Percentiles rank a stretch among this genome's conserved stretches.
Conservation (phyloP, 1,140 invertebrate species). For the Dinoponera quadriceps region DNA sequence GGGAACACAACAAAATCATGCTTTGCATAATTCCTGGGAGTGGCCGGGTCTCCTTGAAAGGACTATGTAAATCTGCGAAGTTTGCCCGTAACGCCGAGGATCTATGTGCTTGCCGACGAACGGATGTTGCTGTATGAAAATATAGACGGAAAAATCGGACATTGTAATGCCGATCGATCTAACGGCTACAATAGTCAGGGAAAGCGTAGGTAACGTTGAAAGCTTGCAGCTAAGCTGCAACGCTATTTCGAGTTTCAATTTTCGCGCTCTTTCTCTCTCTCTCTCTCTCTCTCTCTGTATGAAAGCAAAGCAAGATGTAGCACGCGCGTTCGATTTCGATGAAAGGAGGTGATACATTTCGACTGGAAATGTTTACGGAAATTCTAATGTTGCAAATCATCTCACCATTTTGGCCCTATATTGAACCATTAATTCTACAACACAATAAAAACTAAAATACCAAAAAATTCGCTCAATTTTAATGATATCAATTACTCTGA, state of each 20-base stretch:
- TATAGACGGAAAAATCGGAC: slow-evolving; percentile 25
- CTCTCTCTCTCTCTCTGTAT: no score
- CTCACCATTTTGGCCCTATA: no score
- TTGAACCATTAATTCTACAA: no score
- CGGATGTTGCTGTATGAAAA: slow-evolving; percentile 37
- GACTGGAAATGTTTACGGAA: no score
- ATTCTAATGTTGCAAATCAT: no score
- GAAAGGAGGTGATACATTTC: no score
- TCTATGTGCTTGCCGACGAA: not conserved
- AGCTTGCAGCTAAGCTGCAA: not conserved
- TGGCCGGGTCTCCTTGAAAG: slow-evolving; percentile 22
- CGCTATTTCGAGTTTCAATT: slow-evolving; percentile 4
- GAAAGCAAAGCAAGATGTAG: no score
- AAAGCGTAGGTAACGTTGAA: not conserved
- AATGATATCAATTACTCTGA: no score
- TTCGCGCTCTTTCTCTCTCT: not conserved
- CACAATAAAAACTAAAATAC: no score
- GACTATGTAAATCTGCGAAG: slow-evolving; percentile 20
- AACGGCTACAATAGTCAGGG: not conserved
- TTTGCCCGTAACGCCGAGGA: slow-evolving; percentile 7
- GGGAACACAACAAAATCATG: slow-evolving; percentile 45
- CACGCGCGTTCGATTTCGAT: no score
- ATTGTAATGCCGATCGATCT: slow-evolving; percentile 35
- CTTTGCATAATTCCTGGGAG: slow-evolving; percentile 41
- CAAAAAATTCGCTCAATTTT: no score